These are phyloP conservation scores for Pteronura brasiliensis DNA, from an alignment of 2,113 vertebrate genomes.

Conservation along the genomic window DNA sequence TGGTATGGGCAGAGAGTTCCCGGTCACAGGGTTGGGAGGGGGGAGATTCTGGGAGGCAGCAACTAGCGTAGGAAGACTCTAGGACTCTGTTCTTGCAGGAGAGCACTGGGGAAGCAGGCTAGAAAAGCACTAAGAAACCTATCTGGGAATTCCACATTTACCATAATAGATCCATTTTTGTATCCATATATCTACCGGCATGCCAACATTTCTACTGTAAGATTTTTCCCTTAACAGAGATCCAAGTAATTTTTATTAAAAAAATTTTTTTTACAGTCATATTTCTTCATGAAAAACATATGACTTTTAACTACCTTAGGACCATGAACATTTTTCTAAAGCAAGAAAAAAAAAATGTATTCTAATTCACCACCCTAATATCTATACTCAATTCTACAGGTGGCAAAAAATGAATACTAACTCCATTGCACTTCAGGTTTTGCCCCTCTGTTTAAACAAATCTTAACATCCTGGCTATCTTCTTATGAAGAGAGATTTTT, in stretches of 20 bases:
- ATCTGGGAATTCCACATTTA: neutral
- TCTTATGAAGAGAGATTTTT: neutral
- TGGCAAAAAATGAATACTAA: neutral
- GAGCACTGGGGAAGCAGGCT: neutral
- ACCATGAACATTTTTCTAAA: neutral
- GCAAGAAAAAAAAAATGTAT: neutral
- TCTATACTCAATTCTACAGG: neutral
- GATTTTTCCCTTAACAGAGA: neutral
- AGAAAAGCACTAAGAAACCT: neutral
- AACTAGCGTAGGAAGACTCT: neutral
- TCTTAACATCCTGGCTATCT: neutral
- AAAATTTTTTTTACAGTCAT: neutral
- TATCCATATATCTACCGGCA: neutral
- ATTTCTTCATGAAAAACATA: neutral
- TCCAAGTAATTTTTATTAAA: neutral
- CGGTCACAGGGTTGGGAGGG: rapidly evolving
- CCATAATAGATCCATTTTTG: neutral
- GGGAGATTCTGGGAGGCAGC: neutral
- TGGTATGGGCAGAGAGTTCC: neutral
- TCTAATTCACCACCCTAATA: neutral
- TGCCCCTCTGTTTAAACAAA: neutral
- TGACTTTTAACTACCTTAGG: neutral
- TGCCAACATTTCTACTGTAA: neutral
- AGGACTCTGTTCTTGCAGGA: neutral
- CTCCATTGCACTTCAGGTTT: neutral